These are phyloP conservation scores for Scomberomorus guttatus DNA, from an alignment of 2,797 vertebrate genomes.

Conservation along the genomic window DNA sequence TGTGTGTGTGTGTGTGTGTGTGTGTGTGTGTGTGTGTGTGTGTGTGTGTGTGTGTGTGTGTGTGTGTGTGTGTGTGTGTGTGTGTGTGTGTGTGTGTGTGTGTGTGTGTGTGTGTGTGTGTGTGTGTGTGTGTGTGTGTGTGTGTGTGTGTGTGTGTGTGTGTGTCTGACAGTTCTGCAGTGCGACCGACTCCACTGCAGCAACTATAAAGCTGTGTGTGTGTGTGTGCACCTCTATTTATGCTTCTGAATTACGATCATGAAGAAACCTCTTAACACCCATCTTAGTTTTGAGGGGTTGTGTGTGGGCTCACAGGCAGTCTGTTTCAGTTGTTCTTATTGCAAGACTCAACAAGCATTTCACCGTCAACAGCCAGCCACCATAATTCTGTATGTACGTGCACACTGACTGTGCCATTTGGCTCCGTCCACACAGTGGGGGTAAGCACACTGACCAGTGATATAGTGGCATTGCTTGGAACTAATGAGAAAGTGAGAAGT, in stretches of 20 bases:
- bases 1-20: constrained; percentile 15
- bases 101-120: not conserved
- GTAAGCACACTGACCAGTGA: not conserved
- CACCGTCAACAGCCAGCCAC: not conserved
- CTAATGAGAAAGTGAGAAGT: too few species aligned
- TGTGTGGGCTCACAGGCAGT: not conserved
- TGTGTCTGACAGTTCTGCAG: constrained; percentile 61
- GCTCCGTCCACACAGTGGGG: constrained; percentile 10
- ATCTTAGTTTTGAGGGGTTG: not conserved
- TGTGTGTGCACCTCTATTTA: not conserved
- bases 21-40: constrained; percentile 23
- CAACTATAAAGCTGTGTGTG: constrained; percentile 16
- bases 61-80: constrained; percentile 24
- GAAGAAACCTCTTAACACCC: constrained; percentile 1
- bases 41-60: constrained; percentile 4
- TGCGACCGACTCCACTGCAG: constrained; percentile 53
- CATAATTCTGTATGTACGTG: not conserved
- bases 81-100: constrained; percentile 25
- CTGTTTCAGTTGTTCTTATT: not conserved
- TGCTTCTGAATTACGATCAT: not conserved
- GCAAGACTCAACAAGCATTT: not conserved
- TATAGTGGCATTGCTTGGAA: not conserved
- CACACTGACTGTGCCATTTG: not conserved
- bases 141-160: constrained; percentile 21
- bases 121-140: constrained; percentile 23